phyloP scores from a whole-genome alignment of 1,140 invertebrate species.

The Cryptotermes secundus region DNA sequence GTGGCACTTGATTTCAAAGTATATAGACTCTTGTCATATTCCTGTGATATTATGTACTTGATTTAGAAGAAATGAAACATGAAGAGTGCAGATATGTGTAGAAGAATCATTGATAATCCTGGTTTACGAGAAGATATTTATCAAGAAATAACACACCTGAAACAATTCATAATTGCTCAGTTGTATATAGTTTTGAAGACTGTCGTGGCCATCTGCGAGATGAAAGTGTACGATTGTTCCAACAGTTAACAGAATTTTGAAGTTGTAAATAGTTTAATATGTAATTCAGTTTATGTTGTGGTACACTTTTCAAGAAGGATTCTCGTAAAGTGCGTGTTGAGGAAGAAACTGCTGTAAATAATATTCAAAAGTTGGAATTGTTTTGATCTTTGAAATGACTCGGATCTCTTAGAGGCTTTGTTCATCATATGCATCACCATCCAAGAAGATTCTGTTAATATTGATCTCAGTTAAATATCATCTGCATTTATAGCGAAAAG shows the following conservation, averaged over 20 bases:
- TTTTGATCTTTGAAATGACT: background rate
- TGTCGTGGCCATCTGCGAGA: background rate
- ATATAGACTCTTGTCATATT: background rate
- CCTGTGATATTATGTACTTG: background rate
- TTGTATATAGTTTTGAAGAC: slow-evolving; percentile 13
- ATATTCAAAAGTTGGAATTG: background rate
- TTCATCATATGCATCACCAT: no score
- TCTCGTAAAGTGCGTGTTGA: background rate
- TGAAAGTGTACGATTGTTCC: background rate
- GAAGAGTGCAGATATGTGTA: background rate
- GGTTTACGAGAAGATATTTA: background rate
- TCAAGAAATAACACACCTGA: slow-evolving; percentile 8
- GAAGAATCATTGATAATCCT: background rate
- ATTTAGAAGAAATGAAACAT: background rate
- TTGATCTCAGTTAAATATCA: background rate
- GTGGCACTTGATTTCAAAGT: background rate
- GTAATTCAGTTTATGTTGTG: background rate
- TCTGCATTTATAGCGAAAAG: background rate
- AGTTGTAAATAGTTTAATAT: background rate
- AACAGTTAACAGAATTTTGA: background rate
- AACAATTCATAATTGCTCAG: slow-evolving; percentile 12
- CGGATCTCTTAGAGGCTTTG: background rate
- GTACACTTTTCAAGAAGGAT: background rate
- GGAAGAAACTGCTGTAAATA: background rate
- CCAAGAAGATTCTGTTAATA: background rate